Percentiles rank a stretch among this genome's conserved stretches.
These are phyloP conservation scores for Pungitius pungitius DNA, from an alignment of 2,113 vertebrate genomes.

Conservation along the genomic window DNA sequence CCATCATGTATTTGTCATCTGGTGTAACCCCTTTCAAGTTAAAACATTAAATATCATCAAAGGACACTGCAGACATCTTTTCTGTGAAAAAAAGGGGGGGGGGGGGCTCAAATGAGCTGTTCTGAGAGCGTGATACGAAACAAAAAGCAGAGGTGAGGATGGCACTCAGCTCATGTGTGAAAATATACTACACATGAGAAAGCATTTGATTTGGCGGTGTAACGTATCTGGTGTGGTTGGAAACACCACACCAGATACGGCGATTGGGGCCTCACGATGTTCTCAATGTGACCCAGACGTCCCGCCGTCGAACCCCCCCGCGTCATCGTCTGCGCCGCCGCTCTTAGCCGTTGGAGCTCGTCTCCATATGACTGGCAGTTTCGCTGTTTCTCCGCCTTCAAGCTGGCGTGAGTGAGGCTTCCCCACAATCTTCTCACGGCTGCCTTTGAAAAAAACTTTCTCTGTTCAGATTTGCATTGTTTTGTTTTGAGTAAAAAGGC, in stretches of 20 bases:
- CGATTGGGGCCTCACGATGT: constrained; percentile 34
- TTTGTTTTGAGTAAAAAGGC: not conserved
- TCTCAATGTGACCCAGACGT: constrained; percentile 51
- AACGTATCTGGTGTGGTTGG: constrained; percentile 62
- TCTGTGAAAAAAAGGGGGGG: constrained; percentile 5
- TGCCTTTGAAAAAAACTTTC: constrained; percentile 15
- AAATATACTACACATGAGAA: constrained; percentile 1
- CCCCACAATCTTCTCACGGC: constrained; percentile 19
- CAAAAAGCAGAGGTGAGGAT: not conserved
- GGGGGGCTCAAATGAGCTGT: not conserved
- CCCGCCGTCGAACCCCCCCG: constrained; percentile 23
- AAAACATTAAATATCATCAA: constrained; percentile 22
- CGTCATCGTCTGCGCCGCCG: constrained; percentile 5
- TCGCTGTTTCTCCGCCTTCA: constrained; percentile 33
- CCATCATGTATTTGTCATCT: constrained; percentile 15
- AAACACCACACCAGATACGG: constrained; percentile 32
- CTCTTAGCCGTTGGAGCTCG: not conserved
- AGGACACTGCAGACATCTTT: not conserved
- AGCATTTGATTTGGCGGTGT: constrained; percentile 37
- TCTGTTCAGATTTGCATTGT: not conserved
- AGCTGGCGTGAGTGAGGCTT: constrained; percentile 13
- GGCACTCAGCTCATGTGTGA: constrained; percentile 15
- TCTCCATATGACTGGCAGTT: constrained; percentile 61
- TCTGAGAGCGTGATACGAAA: not conserved
- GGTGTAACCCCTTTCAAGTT: constrained; percentile 3